phyloP scores from a whole-genome alignment of 2,888 invertebrate genomes.

The Drosophila pegasa region DNA sequence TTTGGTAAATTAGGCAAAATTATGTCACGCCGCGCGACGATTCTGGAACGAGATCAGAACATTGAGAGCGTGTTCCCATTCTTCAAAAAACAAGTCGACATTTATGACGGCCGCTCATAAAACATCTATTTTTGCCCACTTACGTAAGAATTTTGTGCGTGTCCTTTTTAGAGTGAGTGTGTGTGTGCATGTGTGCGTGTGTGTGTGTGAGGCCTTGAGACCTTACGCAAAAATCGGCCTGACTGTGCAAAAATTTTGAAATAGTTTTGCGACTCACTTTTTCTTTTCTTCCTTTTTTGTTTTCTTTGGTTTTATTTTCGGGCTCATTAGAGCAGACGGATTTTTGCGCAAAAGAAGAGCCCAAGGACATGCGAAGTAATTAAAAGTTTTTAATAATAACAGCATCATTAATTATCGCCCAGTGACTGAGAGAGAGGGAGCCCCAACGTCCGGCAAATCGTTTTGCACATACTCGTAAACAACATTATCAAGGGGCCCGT shows the following conservation, averaged over 20 bases:
- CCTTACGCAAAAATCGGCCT: conserved; percentile 71
- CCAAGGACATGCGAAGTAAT: conserved; percentile 66
- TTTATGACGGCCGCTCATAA: conserved; percentile 66
- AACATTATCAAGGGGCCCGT: conserved; percentile 70
- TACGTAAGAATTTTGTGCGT: conserved; percentile 67
- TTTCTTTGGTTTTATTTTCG: conserved; percentile 52
- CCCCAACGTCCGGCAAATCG: conserved; percentile 52
- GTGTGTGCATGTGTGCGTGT: conserved; percentile 24
- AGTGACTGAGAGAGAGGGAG: conserved; percentile 4
- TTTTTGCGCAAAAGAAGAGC: conserved; percentile 32
- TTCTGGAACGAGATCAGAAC: conserved; percentile 78
- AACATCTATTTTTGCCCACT: conserved; percentile 61
- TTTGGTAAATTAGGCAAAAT: conserved; percentile 71
- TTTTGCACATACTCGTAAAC: conserved; percentile 73
- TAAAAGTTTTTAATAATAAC: conserved; percentile 74
- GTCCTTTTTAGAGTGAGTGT: conserved; percentile 51
- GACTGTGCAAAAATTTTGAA: conserved; percentile 26
- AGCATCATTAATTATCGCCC: conserved; percentile 66
- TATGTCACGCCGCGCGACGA: conserved; percentile 70
- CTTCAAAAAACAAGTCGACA: conserved; percentile 46
- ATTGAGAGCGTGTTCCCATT: conserved; percentile 77
- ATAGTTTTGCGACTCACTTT: conserved; percentile 56
- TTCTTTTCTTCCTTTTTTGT: conserved; percentile 32
- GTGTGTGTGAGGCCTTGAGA: conserved; percentile 57
- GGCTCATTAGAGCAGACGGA: conserved; percentile 56